A percentile compares a stretch with the other conserved stretches of the same genome.
phyloP scores from a whole-genome alignment of 1,140 invertebrate species.

The Aleiodes sp. region DNA sequence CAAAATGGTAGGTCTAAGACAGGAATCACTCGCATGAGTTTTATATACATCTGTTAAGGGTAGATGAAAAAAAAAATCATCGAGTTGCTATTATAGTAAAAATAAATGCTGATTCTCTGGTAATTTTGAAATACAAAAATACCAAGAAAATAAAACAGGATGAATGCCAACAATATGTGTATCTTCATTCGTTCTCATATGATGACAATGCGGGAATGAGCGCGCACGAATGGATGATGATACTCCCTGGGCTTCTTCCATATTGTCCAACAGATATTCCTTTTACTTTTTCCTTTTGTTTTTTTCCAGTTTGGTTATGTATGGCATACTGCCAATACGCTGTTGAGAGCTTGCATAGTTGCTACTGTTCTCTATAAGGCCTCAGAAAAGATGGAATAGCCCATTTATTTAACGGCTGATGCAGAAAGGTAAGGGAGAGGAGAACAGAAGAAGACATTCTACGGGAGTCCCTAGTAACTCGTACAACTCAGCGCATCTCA shows the following conservation, averaged over 20 bases:
- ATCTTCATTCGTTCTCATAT: conserved; percentile 1
- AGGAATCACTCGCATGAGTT: no score
- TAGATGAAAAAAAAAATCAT: no score
- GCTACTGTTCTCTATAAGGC: neutral
- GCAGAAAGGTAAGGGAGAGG: conserved; percentile 36
- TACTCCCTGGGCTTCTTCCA: neutral
- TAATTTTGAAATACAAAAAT: no score
- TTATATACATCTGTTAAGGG: no score
- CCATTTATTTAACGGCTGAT: conserved; percentile 51
- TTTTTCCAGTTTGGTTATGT: neutral
- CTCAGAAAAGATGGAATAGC: conserved; percentile 39
- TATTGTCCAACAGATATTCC: neutral
- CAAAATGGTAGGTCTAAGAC: no score
- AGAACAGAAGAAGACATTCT: conserved; percentile 23
- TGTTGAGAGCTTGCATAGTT: neutral
- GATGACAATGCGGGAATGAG: conserved; percentile 5
- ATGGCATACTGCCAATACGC: conserved; percentile 18
- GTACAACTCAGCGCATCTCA: conserved; percentile 40
- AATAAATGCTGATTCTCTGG: no score
- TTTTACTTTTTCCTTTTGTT: conserved; percentile 2
- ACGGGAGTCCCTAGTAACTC: conserved; percentile 44
- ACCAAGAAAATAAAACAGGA: neutral
- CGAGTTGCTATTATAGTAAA: no score
- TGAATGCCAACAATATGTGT: neutral
- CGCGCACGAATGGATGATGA: neutral